phyloP scores from a whole-genome alignment of 2,797 vertebrate species.

The Synanceia verrucosa region DNA sequence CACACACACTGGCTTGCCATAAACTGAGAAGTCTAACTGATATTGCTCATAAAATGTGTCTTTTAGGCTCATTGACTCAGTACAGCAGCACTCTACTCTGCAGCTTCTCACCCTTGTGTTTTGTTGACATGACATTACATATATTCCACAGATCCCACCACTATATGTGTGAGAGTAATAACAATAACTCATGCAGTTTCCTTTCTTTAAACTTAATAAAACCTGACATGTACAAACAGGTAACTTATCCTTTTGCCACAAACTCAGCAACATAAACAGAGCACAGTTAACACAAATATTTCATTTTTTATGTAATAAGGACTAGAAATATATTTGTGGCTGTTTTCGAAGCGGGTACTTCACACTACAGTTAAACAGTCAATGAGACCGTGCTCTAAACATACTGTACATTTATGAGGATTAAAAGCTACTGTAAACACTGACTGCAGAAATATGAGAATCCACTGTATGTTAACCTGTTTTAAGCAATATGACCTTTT shows the following conservation, averaged over 20 bases:
- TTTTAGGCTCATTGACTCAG: not conserved
- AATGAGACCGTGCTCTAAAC: too few species aligned
- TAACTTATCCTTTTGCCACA: accelerated
- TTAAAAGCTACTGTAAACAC: too few species aligned
- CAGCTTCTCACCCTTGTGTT: not conserved
- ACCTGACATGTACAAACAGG: not conserved
- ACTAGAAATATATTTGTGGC: too few species aligned
- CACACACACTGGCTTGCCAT: not conserved
- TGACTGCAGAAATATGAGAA: too few species aligned
- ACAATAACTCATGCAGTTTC: not conserved
- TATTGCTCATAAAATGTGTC: not conserved
- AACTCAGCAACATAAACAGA: not conserved
- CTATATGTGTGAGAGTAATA: not conserved
- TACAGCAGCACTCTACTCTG: not conserved
- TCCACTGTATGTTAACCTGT: too few species aligned
- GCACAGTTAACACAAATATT: not conserved
- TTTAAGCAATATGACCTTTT: too few species aligned
- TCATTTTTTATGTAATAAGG: not conserved
- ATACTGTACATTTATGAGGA: too few species aligned
- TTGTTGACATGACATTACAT: not conserved
- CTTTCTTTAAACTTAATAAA: not conserved
- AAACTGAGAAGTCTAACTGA: constrained; percentile 1
- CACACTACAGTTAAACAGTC: too few species aligned
- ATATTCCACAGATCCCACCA: not conserved
- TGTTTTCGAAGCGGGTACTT: too few species aligned